Evolutionary conservation across 2,113 vertebrate genomes (phyloP).

Genomic region (Brienomyrus brachyistius): DNA sequence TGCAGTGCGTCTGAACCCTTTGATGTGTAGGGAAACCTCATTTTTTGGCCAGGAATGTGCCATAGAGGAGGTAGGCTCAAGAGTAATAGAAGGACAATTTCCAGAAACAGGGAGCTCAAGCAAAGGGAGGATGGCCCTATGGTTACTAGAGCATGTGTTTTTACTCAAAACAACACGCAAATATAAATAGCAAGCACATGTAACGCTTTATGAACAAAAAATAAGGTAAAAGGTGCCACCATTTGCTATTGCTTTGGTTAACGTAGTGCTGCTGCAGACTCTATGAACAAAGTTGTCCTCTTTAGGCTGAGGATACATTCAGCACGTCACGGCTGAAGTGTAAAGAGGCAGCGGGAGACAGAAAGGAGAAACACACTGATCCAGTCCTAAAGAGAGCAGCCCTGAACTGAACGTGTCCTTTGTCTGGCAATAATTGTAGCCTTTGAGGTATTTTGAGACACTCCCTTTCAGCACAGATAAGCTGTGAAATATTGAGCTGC

Average conservation of each 20-base stretch:
- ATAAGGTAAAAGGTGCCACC: not conserved
- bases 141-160: not conserved
- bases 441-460: constrained; percentile 4
- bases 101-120: not conserved
- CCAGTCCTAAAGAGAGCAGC: not conserved
- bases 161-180: not conserved
- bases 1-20: not conserved
- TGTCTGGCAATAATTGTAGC: not conserved
- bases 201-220: not conserved
- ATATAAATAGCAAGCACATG: not conserved
- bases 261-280: not conserved
- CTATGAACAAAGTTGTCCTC: not conserved
- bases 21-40: not conserved
- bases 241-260: not conserved
- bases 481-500: not conserved
- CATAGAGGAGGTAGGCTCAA: not conserved
- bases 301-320: not conserved
- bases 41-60: not conserved
- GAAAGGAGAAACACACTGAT: not conserved
- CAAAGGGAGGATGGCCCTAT: not conserved
- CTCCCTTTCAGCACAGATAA: constrained; percentile 18
- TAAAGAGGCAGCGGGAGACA: not conserved
- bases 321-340: not conserved
- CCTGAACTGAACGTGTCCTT: not conserved
- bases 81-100: not conserved